phyloP scores from a whole-genome alignment of 2,797 vertebrate genomes.

The Hoplostethus atlanticus region DNA sequence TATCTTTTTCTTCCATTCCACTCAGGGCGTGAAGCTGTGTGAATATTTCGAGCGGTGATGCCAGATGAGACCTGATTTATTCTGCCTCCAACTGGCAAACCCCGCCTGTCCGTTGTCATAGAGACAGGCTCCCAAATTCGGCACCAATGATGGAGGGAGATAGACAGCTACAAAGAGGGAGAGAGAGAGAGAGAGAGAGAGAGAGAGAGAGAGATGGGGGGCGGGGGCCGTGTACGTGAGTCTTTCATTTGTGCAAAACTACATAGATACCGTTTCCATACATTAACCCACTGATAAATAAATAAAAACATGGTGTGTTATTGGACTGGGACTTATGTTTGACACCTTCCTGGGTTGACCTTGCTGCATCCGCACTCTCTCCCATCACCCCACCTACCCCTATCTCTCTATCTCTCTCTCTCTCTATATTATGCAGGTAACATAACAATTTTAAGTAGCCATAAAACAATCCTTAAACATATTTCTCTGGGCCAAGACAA shows the following conservation, averaged over 20 bases:
- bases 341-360: too few species aligned
- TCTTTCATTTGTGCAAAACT: too few species aligned
- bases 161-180: neutral
- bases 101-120: conserved; percentile 83
- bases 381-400: too few species aligned
- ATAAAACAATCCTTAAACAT: neutral
- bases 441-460: neutral
- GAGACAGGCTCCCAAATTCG: conserved; percentile 77
- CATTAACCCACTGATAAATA: too few species aligned
- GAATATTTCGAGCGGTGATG: conserved; percentile 60
- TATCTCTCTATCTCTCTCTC: too few species aligned
- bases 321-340: too few species aligned
- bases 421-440: too few species aligned
- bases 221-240: neutral
- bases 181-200: conserved; percentile 13
- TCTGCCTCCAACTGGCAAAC: conserved; percentile 70
- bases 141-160: conserved; percentile 25
- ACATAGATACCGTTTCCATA: too few species aligned
- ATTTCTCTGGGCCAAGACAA: too few species aligned
- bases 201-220: neutral
- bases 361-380: too few species aligned
- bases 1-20: conserved; percentile 84
- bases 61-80: conserved; percentile 55
- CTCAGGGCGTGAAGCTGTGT: conserved; percentile 67
- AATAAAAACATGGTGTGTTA: too few species aligned